A percentile compares a stretch with the other conserved stretches of the same genome.
Conservation (phyloP, 2,797 vertebrate species). For the Syngnathus rostellatus region DNA sequence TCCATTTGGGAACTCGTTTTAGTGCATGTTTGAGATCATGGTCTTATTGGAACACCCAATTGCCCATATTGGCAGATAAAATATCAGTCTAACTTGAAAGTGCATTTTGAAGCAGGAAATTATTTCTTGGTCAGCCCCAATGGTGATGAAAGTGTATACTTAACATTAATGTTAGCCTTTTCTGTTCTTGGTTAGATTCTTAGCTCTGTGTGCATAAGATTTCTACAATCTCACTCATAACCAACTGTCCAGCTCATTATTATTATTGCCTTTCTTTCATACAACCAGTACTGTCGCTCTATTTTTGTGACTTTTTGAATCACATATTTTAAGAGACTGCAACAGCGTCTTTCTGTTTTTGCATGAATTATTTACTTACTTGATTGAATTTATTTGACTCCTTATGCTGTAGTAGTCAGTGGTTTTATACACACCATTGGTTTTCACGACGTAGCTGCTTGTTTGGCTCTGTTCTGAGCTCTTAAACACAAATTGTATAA, state of each 20-base stretch:
- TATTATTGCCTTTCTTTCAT: too few species aligned
- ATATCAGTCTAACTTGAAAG: too few species aligned
- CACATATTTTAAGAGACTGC: not conserved
- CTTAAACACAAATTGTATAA: conserved; percentile 49
- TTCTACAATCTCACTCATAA: too few species aligned
- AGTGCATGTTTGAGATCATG: not conserved
- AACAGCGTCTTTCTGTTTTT: not conserved
- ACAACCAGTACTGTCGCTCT: too few species aligned
- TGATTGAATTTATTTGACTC: not conserved
- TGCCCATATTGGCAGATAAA: not conserved
- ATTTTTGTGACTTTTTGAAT: too few species aligned
- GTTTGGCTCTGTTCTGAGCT: conserved; percentile 44
- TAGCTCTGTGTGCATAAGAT: too few species aligned
- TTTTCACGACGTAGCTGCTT: conserved; percentile 32
- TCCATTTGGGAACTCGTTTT: not conserved
- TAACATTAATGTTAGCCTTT: too few species aligned
- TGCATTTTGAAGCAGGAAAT: too few species aligned
- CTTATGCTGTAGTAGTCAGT: conserved; percentile 1
- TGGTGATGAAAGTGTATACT: too few species aligned
- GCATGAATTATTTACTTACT: not conserved
- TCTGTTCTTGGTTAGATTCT: too few species aligned
- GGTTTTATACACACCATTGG: conserved; percentile 29
- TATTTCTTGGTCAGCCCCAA: too few species aligned
- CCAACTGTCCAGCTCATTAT: too few species aligned
- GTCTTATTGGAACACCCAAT: not conserved